Base-by-base conservation (phyloP, 2,113 vertebrate species). In the Hemiprocne comata region DNA sequence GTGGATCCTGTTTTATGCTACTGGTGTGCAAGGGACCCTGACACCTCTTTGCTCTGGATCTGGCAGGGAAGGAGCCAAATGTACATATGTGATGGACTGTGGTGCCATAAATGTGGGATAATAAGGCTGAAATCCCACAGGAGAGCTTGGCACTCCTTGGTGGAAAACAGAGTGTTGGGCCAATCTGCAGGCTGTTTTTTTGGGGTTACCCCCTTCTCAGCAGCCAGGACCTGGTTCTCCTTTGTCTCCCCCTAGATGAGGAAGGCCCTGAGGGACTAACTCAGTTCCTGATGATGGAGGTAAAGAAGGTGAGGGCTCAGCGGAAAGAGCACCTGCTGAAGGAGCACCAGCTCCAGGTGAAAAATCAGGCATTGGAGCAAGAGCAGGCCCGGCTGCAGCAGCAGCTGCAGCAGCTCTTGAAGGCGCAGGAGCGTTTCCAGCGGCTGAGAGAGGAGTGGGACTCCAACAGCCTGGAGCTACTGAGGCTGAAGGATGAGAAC, bases 261-360 rank as follows among this genome's bases (percentile, higher is more conserved):
- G 99, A 99, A 89, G 99, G 99, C 51, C 99, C 98, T 0, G 99
- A 99, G 89, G 99, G 99, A 38, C 94, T 99, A 95, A 99, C 99
- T 50, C 99, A 99, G 98, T 99, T 99, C 96, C 98, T 99, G 92
- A 98, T 99, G 96, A 97, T 99, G 44, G 99, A 99, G 96, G 99
- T 99, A 82, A 98, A 98, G 64, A 98, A 99, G 90, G 97, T 99
- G 62, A 98, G 98, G 82, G 98, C 98, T 69, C 99, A 99, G 84
- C 97, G 99, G n/a, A 98, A 98, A 69, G 97, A 97, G 55, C 98
- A 98, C 64, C 97, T 99, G 14, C 71, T 98, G 94, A 98, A 98
- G 33, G 99, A 99, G 71, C 98, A 99, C 1, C 98, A 98, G 10
- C 97, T 99, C 72, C 99, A 99, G 40, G 98, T 98, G 65, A 99